These are phyloP conservation scores for Spermophilus dauricus DNA, from an alignment of 2,113 vertebrate genomes.

Conservation along the genomic window DNA sequence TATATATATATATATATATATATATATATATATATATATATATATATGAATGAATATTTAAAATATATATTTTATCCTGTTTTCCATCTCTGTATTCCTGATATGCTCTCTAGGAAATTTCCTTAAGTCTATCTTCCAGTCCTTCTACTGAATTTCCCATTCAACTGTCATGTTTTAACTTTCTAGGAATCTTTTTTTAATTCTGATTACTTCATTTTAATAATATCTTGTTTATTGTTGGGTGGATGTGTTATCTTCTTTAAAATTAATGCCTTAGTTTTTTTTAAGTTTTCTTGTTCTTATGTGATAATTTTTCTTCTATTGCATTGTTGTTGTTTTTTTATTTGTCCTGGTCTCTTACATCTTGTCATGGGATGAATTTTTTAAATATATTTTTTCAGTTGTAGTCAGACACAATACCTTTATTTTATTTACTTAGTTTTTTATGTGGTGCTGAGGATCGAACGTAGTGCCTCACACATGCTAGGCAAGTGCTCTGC, in stretches of 20 bases:
- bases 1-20: no score
- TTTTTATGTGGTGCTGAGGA: no score
- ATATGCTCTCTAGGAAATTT: neutral
- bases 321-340: neutral
- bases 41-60: no score
- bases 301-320: neutral
- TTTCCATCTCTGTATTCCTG: neutral
- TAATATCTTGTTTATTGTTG: neutral
- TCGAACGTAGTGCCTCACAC: no score
- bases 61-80: neutral
- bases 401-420: no score
- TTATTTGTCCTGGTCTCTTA: neutral
- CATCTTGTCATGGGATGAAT: neutral
- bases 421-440: no score
- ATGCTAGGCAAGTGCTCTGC: no score
- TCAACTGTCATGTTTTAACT: neutral
- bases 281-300: neutral
- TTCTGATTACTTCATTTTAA: neutral
- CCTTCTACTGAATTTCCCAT: neutral
- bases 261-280: neutral
- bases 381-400: no score
- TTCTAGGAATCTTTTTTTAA: neutral
- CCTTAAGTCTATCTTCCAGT: neutral
- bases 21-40: no score
- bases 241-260: neutral